These are phyloP conservation scores for Himalopsyche japonica DNA, from an alignment of 2,888 invertebrate genomes.

Conservation along the genomic window DNA sequence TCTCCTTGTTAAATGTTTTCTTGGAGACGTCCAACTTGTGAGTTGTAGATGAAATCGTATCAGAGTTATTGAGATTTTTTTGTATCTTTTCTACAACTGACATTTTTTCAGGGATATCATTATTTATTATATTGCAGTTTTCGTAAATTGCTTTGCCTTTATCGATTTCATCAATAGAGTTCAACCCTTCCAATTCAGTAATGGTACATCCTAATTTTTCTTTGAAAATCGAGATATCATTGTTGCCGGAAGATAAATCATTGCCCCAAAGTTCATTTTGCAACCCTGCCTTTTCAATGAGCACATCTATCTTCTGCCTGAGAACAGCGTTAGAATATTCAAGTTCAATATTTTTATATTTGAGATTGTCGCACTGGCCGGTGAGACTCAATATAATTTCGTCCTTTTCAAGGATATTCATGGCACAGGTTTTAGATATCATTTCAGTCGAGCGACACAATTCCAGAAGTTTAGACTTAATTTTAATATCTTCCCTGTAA, in stretches of 20 bases:
- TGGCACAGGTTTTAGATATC: constrained; percentile 26
- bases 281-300: constrained; percentile 43
- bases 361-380: constrained; percentile 42
- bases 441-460: constrained; percentile 19
- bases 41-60: constrained; percentile 19
- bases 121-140: constrained; percentile 28
- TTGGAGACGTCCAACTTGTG: not conserved
- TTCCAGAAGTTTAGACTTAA: not conserved
- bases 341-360: constrained; percentile 42
- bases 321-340: constrained; percentile 40
- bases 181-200: too few relatives aligned
- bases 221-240: too few relatives aligned
- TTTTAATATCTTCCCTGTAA: not conserved
- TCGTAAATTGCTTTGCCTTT: constrained; percentile 15
- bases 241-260: not conserved
- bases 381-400: constrained; percentile 31
- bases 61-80: constrained; percentile 10
- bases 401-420: constrained; percentile 25
- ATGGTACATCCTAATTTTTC: too few relatives aligned
- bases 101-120: not conserved
- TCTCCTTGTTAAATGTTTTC: not conserved
- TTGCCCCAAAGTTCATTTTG: constrained; percentile 40
- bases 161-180: not conserved
- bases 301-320: constrained; percentile 42
- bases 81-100: not conserved